Percentiles rank a stretch among this genome's conserved stretches.
Conservation (phyloP, 92 coral and sea anemone species). For the Isaurus tuberculatus region DNA sequence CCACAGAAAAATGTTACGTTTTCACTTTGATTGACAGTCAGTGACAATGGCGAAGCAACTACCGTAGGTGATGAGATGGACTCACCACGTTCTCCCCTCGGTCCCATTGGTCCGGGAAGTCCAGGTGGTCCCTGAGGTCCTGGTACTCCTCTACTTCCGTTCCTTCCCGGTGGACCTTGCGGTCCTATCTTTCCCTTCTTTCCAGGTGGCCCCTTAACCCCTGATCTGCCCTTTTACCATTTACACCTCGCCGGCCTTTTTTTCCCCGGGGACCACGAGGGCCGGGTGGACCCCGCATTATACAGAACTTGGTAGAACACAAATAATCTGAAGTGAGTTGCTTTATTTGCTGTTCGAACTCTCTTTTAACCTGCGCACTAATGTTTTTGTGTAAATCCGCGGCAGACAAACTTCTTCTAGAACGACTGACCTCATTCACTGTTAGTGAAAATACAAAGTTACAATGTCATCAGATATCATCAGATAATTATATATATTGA, state of each 20-base stretch:
- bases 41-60: not conserved
- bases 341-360: constrained; percentile 11
- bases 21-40: constrained; percentile 18
- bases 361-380: constrained; percentile 16
- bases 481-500: no score
- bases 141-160: not conserved
- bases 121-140: constrained; percentile 21
- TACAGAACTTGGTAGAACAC: constrained; percentile 20
- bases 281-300: constrained; percentile 36
- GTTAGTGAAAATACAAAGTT: not conserved
- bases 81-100: constrained; percentile 32
- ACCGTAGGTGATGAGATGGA: constrained; percentile 27
- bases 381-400: not conserved
- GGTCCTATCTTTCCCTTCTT: not conserved
- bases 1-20: constrained; percentile 15
- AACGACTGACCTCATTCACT: constrained; percentile 3
- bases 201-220: constrained; percentile 16
- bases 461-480: no score
- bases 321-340: not conserved
- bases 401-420: constrained; percentile 1
- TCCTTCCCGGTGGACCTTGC: constrained; percentile 5
- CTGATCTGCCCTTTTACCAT: constrained; percentile 13
- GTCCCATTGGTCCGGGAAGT: not conserved
- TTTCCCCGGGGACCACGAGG: constrained; percentile 26
- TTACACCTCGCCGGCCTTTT: constrained; percentile 13